phyloP scores from a whole-genome alignment of 2,888 invertebrate species.

The Ectobius pallidus region DNA sequence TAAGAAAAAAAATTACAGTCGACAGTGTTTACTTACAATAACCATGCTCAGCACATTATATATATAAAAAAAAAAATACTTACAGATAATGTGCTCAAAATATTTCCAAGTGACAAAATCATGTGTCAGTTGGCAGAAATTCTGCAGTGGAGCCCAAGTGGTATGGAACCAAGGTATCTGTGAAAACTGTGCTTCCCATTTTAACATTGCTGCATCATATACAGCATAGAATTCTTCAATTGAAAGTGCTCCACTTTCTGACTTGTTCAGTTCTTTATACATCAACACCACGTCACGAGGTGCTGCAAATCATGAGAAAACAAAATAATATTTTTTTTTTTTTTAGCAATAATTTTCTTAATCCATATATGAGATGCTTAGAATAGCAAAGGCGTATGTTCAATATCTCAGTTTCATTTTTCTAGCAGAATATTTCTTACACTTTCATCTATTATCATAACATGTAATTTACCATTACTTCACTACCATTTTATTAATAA shows the following conservation, averaged over 20 bases:
- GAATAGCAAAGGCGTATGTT: too few species aligned
- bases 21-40: too few species aligned
- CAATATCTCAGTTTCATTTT: too few species aligned
- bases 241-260: slow-evolving; percentile 68
- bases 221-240: slow-evolving; percentile 75
- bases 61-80: slow-evolving; percentile 50
- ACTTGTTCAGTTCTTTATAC: slow-evolving; percentile 78
- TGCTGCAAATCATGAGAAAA: slow-evolving; percentile 56
- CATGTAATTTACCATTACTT: too few species aligned
- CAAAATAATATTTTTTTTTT: not conserved
- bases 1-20: not conserved
- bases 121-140: slow-evolving; percentile 65
- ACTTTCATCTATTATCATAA: too few species aligned
- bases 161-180: slow-evolving; percentile 76
- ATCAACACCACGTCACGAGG: slow-evolving; percentile 76
- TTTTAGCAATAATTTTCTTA: too few species aligned
- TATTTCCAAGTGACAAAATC: slow-evolving; percentile 71
- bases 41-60: not conserved
- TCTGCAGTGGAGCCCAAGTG: slow-evolving; percentile 65
- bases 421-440: too few species aligned
- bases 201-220: slow-evolving; percentile 73
- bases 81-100: slow-evolving; percentile 75
- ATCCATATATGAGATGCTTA: too few species aligned
- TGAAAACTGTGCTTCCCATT: slow-evolving; percentile 72
- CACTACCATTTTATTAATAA: too few species aligned